Conservation (phyloP, 2,888 invertebrate genomes). For the Agelastica alni region DNA sequence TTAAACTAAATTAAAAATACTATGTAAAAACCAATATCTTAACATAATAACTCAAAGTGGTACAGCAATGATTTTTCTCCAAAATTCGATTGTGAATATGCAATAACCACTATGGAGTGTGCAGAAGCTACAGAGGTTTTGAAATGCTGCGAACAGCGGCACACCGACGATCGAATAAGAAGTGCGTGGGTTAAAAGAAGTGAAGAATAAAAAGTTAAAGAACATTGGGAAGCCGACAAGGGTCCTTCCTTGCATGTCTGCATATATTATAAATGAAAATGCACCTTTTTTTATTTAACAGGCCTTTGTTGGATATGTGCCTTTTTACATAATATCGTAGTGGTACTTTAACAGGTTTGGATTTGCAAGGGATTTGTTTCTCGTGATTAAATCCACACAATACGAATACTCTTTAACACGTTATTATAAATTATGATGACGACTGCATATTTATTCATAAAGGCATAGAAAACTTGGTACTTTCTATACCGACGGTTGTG, state of each 20-base stretch:
- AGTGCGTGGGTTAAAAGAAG: slow-evolving; percentile 39
- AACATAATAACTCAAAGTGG: too few species aligned
- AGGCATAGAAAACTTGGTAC: too few species aligned
- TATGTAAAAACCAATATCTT: too few species aligned
- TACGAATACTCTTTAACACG: too few species aligned
- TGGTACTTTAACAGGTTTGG: background rate
- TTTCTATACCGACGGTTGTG: too few species aligned
- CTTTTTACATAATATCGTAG: slow-evolving; percentile 31
- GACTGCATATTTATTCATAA: too few species aligned
- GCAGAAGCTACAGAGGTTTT: background rate
- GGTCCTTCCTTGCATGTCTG: slow-evolving; percentile 43
- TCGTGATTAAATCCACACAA: too few species aligned
- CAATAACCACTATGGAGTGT: too few species aligned
- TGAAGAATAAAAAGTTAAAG: slow-evolving; percentile 46
- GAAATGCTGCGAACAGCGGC: slow-evolving; percentile 2
- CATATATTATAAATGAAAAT: slow-evolving; percentile 42
- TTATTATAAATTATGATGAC: too few species aligned
- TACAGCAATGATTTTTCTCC: too few species aligned
- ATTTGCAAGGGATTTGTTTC: background rate
- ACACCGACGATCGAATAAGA: background rate
- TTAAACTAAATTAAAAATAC: too few species aligned
- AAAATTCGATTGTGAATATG: too few species aligned
- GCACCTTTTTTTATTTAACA: slow-evolving; percentile 29
- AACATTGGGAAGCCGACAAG: slow-evolving; percentile 46
- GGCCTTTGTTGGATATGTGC: slow-evolving; percentile 33